Percentiles rank a stretch among this genome's conserved stretches.
Evolutionary conservation across 92 coral and sea anemone genomes (phyloP).

Genomic region (Porites lobata): DNA sequence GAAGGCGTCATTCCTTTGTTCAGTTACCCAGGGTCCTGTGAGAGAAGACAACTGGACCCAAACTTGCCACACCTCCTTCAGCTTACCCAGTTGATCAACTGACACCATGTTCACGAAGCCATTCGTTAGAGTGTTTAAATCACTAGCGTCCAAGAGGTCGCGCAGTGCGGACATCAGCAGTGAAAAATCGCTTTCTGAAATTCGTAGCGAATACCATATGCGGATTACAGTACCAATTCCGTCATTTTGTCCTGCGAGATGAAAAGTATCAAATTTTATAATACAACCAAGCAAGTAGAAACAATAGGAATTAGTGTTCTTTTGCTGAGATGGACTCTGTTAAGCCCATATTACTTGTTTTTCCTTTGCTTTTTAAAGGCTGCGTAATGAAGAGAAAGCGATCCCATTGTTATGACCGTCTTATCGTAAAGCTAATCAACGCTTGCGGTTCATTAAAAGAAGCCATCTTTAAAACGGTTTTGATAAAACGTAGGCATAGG

Average conservation of each 20-base stretch:
- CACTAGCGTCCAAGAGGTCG: background rate
- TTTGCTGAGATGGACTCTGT: too few species aligned
- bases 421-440: too few species aligned
- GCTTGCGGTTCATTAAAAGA: too few species aligned
- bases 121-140: background rate
- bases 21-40: conserved; percentile 6
- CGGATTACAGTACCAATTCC: background rate
- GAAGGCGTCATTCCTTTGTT: background rate
- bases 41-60: background rate
- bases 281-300: too few species aligned
- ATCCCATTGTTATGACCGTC: too few species aligned
- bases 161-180: background rate
- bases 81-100: background rate
- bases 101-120: background rate
- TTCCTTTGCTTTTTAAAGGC: too few species aligned
- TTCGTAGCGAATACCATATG: background rate
- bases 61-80: background rate
- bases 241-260: background rate
- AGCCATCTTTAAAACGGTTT: too few species aligned
- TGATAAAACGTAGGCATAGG: too few species aligned
- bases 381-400: too few species aligned
- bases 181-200: background rate
- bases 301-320: too few species aligned
- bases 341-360: too few species aligned
- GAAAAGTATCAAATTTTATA: too few species aligned